Percentiles rank a stretch among this genome's conserved stretches.
phyloP scores from a whole-genome alignment of 1,140 invertebrate species.

The Drosophila auraria region DNA sequence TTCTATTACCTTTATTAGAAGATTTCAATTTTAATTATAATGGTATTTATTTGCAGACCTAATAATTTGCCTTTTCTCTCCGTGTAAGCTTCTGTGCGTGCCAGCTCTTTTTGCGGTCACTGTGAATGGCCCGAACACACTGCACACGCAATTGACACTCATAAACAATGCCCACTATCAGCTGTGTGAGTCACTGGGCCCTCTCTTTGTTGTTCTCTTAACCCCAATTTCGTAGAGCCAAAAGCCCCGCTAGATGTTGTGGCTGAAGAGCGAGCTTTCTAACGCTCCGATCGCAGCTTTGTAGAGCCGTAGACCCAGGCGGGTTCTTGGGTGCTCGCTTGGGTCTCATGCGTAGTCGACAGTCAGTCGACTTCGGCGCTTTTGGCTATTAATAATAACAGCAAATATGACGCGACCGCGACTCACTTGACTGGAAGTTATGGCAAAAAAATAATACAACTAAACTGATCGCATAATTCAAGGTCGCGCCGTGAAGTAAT shows the following conservation, averaged over 20 bases:
- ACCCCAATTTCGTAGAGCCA: background rate
- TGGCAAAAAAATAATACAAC: slow-evolving; percentile 30
- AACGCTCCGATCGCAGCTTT: slow-evolving; percentile 53
- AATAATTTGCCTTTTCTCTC: background rate
- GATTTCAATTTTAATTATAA: too few species aligned
- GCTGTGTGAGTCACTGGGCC: slow-evolving; percentile 10
- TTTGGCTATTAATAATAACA: slow-evolving; percentile 73
- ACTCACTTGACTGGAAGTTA: slow-evolving; percentile 46
- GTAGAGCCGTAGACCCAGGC: slow-evolving; percentile 7
- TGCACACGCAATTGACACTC: slow-evolving; percentile 18
- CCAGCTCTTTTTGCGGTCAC: background rate
- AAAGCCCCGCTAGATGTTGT: slow-evolving; percentile 13
- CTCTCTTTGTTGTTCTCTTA: slow-evolving; percentile 20
- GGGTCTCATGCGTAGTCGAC: slow-evolving; percentile 54
- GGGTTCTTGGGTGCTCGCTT: slow-evolving; percentile 59
- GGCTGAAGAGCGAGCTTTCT: slow-evolving; percentile 43
- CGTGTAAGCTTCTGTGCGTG: background rate
- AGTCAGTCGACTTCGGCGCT: slow-evolving; percentile 59
- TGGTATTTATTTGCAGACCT: background rate
- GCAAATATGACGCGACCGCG: slow-evolving; percentile 70
- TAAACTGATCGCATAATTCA: slow-evolving; percentile 47
- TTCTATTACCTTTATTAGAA: too few species aligned
- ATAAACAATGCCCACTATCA: slow-evolving; percentile 23
- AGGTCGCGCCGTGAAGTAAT: slow-evolving; percentile 47
- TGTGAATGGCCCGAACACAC: slow-evolving; percentile 11